Base-by-base conservation (phyloP, 2,888 invertebrate genomes). In the Seira ritae region DNA sequence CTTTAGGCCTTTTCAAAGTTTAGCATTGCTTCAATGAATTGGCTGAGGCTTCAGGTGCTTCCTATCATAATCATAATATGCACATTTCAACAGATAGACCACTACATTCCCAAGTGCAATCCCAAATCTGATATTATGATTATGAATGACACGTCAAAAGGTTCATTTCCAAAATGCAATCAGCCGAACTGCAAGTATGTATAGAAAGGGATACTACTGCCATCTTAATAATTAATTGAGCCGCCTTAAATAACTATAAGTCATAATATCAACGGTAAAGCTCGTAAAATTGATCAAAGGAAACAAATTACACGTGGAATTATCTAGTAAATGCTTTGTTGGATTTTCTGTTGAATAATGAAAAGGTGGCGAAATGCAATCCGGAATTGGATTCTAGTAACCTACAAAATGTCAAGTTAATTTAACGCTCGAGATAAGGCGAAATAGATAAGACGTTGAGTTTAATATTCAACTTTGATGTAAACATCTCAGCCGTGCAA, bases 381-480 rank as follows among this genome's bases (percentile, higher is more conserved):
- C 77, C 77, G 77, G 77, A 69, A 69, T 76, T 76, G n/a, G 60
- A n/a, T 37, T 55, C 31, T 31, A 68, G n/a, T 68, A 68, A 76
- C 68, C 68, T 69, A 77, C 65, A 69, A 76, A 76, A 6, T 68
- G 42, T 42, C 42, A 66, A 62, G n/a, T n/a, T n/a, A n/a, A n/a
- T n/a, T n/a, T n/a, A n/a, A n/a, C n/a, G n/a, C n/a, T n/a, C n/a
- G n/a, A n/a, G n/a, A n/a, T n/a, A n/a, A n/a, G n/a, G n/a, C n/a
- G n/a, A n/a, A n/a, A n/a, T n/a, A n/a, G n/a, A n/a, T n/a, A n/a
- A n/a, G n/a, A n/a, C n/a, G n/a, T n/a, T n/a, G n/a, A n/a, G n/a
- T n/a, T n/a, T n/a, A n/a, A n/a, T n/a, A n/a, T n/a, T n/a, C n/a
- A n/a, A n/a, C n/a, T n/a, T n/a, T n/a, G n/a, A n/a, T n/a, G n/a